Evolutionary conservation across 2,888 invertebrate genomes (phyloP), one percentile per base, ranked within the genome.

Genomic region (Adela reaumurella): DNA sequence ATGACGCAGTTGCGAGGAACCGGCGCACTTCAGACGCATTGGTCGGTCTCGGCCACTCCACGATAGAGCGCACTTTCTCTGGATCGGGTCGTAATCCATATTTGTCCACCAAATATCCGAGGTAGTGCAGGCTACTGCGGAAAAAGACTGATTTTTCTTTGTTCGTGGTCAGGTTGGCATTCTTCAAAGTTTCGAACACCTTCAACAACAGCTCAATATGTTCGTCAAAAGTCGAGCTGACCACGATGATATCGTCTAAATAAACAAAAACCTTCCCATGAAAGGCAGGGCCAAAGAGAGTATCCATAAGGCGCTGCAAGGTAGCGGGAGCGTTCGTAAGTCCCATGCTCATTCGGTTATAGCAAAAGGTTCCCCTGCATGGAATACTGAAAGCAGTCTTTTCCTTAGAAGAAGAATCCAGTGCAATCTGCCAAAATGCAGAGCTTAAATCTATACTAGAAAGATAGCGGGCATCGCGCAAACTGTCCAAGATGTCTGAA

Each of bases 251-350:
- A 46, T 59, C 58, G 49, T 58, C 58, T 2, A 56, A 2, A 45
- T 51, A 58, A 3, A 45, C 48, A 24, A 55, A 57, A 1, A 55
- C 53, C 17, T 44, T 55, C 1, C 29, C n/a, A 1, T 56, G 57
- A 49, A 54, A 54, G n/a, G 53, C 54, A 18, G 51, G 52, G 2
- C 51, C 52, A 19, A 49, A 49, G 8, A 54, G 50, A 2, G n/a
- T 28, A 50, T 59, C 58, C 0, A 57, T 55, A 3, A 60, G 42
- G 2, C 58, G 19, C 42, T 58, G 58, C 42, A 58, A 59, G 1
- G 58, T 57, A 1, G 58, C 58, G 0, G 58, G 57, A 1, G 58
- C 58, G 3, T 46, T 28, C 4, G 56, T 51, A 1, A 56, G 41
- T 2, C 56, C 57, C 45, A 57, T 57, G 1, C 55, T 24, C 5